Percentiles rank a stretch among this genome's conserved stretches.
Evolutionary conservation across 2,797 vertebrate species (phyloP).

Genomic region (Chiroxiphia lanceolata): DNA sequence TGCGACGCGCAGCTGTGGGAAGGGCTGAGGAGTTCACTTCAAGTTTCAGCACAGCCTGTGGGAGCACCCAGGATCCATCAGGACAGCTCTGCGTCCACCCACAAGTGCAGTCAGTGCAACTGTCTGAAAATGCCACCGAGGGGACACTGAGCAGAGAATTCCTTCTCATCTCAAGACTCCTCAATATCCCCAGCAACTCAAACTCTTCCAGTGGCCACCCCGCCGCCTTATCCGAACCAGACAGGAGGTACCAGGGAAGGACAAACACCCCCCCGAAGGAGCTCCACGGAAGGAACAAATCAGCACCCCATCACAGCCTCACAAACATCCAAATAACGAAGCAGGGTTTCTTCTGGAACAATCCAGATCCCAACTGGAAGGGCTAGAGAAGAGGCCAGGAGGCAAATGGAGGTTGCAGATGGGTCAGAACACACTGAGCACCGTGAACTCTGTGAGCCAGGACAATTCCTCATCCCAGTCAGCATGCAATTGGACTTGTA

Average conservation of each 20-base stretch:
- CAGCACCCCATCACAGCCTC: background rate
- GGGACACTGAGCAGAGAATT: background rate
- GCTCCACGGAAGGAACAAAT: background rate
- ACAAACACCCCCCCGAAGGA: background rate
- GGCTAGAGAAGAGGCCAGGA: background rate
- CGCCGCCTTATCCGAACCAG: fast-evolving
- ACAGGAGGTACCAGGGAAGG: background rate
- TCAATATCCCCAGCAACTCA: background rate
- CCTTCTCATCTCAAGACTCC: background rate
- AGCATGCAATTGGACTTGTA: background rate
- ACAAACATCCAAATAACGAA: fast-evolving
- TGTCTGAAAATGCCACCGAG: fast-evolving
- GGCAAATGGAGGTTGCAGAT: background rate
- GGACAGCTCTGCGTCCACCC: background rate
- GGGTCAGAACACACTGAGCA: background rate
- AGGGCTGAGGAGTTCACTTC: background rate
- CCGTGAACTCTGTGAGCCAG: background rate
- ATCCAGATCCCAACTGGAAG: background rate
- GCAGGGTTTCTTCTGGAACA: background rate
- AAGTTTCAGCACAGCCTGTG: background rate
- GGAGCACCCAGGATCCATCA: background rate
- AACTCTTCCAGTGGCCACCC: background rate
- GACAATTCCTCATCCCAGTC: background rate
- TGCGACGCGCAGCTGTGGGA: background rate
- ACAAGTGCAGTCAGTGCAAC: background rate